These are phyloP conservation scores for Spinibarbus caldwelli DNA, from an alignment of 2,797 vertebrate species.

Conservation along the genomic window DNA sequence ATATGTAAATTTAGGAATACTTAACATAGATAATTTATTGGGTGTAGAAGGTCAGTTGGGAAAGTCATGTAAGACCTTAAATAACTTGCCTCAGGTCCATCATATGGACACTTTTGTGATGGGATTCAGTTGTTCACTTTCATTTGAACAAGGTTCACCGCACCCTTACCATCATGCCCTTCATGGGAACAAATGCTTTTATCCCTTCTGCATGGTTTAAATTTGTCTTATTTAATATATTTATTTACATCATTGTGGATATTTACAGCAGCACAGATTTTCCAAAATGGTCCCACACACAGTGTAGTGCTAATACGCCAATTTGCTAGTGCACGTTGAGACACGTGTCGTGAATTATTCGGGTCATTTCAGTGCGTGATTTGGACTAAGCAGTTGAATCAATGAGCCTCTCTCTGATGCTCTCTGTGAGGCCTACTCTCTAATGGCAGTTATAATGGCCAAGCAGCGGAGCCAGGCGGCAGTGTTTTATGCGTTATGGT, in stretches of 20 bases:
- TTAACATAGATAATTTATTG: not conserved
- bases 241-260: not conserved
- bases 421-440: conserved; percentile 57
- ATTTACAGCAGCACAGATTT: conserved; percentile 17
- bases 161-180: not conserved
- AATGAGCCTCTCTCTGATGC: conserved; percentile 51
- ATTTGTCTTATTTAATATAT: not conserved
- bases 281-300: conserved; percentile 34
- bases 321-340: conserved; percentile 24
- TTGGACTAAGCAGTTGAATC: conserved; percentile 70
- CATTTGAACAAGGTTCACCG: not conserved
- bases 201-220: not conserved
- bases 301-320: conserved; percentile 34
- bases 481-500: conserved; percentile 72
- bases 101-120: not conserved
- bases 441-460: conserved; percentile 63
- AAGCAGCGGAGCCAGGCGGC: conserved; percentile 65
- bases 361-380: conserved; percentile 66
- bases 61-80: not conserved
- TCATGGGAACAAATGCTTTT: not conserved
- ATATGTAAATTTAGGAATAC: not conserved
- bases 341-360: conserved; percentile 59
- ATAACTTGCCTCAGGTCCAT: not conserved
- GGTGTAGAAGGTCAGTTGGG: not conserved
- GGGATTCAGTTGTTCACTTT: not conserved